Percentiles rank a stretch among this genome's conserved stretches.
Evolutionary conservation across 2,113 vertebrate species (phyloP).

Genomic region (Tachysurus fulvidraco): DNA sequence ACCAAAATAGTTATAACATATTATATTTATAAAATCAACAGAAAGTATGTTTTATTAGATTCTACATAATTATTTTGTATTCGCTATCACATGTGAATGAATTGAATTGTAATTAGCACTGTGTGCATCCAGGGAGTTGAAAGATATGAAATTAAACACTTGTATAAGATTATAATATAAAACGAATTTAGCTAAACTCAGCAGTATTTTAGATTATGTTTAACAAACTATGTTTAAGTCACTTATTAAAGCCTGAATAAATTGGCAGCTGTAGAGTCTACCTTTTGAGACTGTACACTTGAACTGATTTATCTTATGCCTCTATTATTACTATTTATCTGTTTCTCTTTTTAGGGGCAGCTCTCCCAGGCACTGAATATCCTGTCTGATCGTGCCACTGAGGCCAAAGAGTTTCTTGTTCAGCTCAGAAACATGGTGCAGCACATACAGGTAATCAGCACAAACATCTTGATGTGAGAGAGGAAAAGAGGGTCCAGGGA

Average conservation of each 20-base stretch:
- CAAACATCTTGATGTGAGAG: background rate
- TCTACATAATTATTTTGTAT: background rate
- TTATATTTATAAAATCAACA: background rate
- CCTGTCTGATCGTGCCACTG: conserved; percentile 93
- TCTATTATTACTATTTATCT: conserved; percentile 1
- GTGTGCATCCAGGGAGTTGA: background rate
- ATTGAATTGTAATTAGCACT: background rate
- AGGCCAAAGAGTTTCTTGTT: conserved; percentile 96
- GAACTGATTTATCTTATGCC: background rate
- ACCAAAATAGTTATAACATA: background rate
- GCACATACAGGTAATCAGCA: conserved; percentile 83
- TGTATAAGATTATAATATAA: background rate
- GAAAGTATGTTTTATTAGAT: background rate
- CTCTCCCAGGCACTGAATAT: conserved; percentile 94
- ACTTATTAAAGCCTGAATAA: background rate
- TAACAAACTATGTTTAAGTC: background rate
- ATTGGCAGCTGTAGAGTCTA: background rate
- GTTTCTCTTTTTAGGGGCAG: conserved; percentile 81
- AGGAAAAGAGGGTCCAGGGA: background rate
- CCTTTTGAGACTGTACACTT: background rate
- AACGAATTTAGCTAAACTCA: background rate
- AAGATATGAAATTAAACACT: background rate
- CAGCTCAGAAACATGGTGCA: conserved; percentile 96
- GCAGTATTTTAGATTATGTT: background rate
- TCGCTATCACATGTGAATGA: background rate